These are phyloP conservation scores for Pelobates cultripes DNA, from an alignment of 2,797 vertebrate species.

Conservation along the genomic window DNA sequence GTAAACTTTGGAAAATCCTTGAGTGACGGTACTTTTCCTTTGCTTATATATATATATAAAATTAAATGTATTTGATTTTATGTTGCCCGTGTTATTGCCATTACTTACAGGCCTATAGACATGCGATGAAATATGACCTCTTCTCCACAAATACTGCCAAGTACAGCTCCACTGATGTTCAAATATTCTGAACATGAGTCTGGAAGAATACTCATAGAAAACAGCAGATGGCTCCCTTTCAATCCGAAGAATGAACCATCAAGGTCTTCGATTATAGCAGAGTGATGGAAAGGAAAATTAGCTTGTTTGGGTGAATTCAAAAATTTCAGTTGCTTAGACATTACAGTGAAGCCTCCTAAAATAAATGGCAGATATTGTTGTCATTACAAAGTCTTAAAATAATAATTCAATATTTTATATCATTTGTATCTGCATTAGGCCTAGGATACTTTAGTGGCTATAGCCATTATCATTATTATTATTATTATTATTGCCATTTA, in stretches of 20 bases:
- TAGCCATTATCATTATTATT: no score
- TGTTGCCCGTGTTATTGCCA: background rate
- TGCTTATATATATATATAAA: no score
- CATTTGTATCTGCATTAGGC: no score
- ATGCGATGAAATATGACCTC: conserved; percentile 67
- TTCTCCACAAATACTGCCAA: conserved; percentile 63
- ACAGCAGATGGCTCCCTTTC: conserved; percentile 62
- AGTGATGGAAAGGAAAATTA: conserved; percentile 72
- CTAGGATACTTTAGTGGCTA: no score
- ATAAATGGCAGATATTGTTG: background rate
- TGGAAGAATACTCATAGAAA: conserved; percentile 61
- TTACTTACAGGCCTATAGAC: conserved; percentile 73
- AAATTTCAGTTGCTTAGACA: conserved; percentile 61
- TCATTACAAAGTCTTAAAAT: no score
- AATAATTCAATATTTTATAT: no score
- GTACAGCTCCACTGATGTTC: conserved; percentile 61
- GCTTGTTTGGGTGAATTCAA: conserved; percentile 64
- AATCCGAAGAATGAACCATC: conserved; percentile 69
- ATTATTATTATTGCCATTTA: no score
- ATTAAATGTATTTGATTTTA: no score
- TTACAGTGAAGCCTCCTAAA: conserved; percentile 73
- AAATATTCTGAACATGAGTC: conserved; percentile 59
- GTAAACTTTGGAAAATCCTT: no score
- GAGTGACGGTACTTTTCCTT: no score
- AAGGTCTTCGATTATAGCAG: conserved; percentile 68